A percentile compares a stretch with the other conserved stretches of the same genome.
Conservation (phyloP, 2,888 invertebrate species). For the Blastobasis lacticolella region DNA sequence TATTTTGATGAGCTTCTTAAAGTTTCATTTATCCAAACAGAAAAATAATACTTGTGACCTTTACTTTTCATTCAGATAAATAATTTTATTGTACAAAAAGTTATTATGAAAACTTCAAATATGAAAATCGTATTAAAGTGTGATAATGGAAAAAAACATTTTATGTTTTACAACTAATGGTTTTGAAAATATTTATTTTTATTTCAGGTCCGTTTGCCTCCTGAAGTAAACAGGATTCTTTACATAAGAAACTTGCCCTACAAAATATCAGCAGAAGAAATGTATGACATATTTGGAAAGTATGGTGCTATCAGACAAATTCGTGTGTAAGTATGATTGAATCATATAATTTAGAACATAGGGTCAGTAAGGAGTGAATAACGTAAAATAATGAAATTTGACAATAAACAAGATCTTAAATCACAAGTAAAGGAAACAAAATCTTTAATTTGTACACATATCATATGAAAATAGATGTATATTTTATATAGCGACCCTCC, state of each 20-base stretch:
- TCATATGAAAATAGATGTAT: not conserved
- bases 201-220: slow-evolving; percentile 94
- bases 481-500: slow-evolving; percentile 1
- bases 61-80: no score
- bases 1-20: no score
- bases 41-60: no score
- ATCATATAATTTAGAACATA: no score
- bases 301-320: slow-evolving; percentile 99
- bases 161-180: not conserved
- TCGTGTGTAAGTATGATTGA: slow-evolving; percentile 81
- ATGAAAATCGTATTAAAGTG: no score
- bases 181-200: not conserved
- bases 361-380: no score
- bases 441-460: slow-evolving; percentile 31
- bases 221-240: slow-evolving; percentile 97
- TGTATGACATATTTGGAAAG: slow-evolving; percentile 99
- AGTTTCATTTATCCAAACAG: no score
- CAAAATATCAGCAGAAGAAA: slow-evolving; percentile 99
- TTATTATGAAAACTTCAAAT: no score
- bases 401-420: no score
- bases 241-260: slow-evolving; percentile 98
- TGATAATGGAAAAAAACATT: not conserved
- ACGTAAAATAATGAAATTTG: no score
- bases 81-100: no score
- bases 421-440: no score